Base-by-base conservation (phyloP, 2,113 vertebrate species). In the Lichenostomus cassidix region DNA sequence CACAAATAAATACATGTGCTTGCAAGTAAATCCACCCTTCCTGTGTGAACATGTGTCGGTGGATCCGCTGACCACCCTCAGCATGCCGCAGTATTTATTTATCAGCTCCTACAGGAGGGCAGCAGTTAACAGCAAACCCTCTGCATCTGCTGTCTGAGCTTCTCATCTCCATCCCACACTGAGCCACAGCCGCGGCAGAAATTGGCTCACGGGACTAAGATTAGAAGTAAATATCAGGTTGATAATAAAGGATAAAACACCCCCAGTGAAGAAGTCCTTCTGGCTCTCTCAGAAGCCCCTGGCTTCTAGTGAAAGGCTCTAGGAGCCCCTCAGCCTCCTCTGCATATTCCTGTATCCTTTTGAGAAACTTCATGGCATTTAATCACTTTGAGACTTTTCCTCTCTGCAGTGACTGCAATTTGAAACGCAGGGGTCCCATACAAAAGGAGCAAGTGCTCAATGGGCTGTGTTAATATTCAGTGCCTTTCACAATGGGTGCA, bases 391-490 rank as follows among this genome's bases (percentile, higher is more conserved):
- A 92, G 80, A 80, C 84, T 91, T 95, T 96, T 89, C 91, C 81
- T 92, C 80, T 96, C 89, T 33, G 28, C 86, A n/a, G 93, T 50
- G 81, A 55, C 90, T 97, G 95, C 92, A 98, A 92, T 97, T 97
- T 95, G 97, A 98, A 97, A 97, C 85, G 93, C 94, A 73, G 94
- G 85, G 92, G 92, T 94, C 96, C 94, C 85, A 84, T 98, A 98
- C 95, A 98, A 97, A 97, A 97, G 90, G 47, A 62, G 77, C 80
- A 31, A 87, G 92, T 47, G 94, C 96, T 97, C 95, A 97, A 96
- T 94, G 92, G 95, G 62, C 89, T 97, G 42, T 97, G 97, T 98
- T 98, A 97, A 97, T 97, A 97, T 98, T 97, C 97, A 95, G 93
- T 92, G 92, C 93, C 79, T 12, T 89, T 97, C 97, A 98, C 96